These are phyloP conservation scores for Plotosus lineatus DNA, from an alignment of 2,113 vertebrate genomes.

Conservation along the genomic window DNA sequence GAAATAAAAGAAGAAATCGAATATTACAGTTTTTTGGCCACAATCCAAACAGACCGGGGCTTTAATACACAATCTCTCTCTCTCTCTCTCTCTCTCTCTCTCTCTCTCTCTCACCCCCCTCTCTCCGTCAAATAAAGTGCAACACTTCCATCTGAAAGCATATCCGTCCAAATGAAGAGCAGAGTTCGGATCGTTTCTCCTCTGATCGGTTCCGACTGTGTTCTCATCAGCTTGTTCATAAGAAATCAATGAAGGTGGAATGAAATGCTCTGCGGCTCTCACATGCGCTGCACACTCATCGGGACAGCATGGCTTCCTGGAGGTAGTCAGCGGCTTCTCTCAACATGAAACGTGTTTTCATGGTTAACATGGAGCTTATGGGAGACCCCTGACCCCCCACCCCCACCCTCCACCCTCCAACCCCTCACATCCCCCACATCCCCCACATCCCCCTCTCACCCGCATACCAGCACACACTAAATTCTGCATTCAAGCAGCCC, in stretches of 20 bases:
- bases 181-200: not conserved
- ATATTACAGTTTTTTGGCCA: not conserved
- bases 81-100: not conserved
- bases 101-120: conserved; percentile 3
- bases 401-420: no score
- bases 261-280: not conserved
- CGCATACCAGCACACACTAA: not conserved
- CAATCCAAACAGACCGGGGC: not conserved
- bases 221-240: not conserved
- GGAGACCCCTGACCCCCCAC: conserved; percentile 54
- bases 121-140: conserved; percentile 34
- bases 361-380: conserved; percentile 57
- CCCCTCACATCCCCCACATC: conserved; percentile 38
- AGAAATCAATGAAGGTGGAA: not conserved
- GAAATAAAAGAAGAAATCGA: not conserved
- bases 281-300: not conserved
- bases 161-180: conserved; percentile 19
- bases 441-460: conserved; percentile 13
- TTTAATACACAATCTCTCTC: not conserved
- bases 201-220: not conserved
- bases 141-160: conserved; percentile 36
- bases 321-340: conserved; percentile 8
- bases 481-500: not conserved
- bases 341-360: conserved; percentile 47
- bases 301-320: conserved; percentile 7